phyloP scores from a whole-genome alignment of 2,113 vertebrate genomes.

The Vidua macroura region DNA sequence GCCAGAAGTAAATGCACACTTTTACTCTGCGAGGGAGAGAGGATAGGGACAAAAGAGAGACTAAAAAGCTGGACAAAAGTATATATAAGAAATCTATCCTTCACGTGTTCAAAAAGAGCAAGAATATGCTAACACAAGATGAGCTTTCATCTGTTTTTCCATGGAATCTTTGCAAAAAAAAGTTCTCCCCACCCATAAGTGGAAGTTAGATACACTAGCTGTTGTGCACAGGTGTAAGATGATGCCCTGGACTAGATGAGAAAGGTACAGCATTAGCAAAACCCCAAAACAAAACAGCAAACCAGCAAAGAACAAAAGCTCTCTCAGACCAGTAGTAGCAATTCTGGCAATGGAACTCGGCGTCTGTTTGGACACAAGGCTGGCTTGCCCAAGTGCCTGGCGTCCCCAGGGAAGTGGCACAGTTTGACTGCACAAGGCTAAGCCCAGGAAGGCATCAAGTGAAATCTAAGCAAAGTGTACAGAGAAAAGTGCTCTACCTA shows the following conservation, averaged over 20 bases:
- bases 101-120: background rate
- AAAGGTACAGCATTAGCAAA: background rate
- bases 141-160: background rate
- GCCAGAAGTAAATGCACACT: background rate
- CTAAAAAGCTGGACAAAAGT: background rate
- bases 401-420: background rate
- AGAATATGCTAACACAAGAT: background rate
- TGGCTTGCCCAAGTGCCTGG: background rate
- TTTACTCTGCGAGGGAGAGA: background rate
- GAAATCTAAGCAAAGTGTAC: background rate
- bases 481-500: background rate
- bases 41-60: background rate
- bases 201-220: background rate
- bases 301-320: background rate
- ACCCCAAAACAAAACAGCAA: background rate
- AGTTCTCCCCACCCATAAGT: too few relatives aligned
- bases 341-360: background rate
- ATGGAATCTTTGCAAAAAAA: background rate
- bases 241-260: background rate
- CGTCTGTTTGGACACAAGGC: background rate
- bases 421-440: background rate
- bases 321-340: background rate
- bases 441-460: background rate
- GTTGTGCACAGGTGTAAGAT: background rate
- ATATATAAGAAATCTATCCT: background rate